A percentile compares a stretch with the other conserved stretches of the same genome.
Conservation (phyloP, 2,797 vertebrate genomes). For the Pelodytes ibericus region DNA sequence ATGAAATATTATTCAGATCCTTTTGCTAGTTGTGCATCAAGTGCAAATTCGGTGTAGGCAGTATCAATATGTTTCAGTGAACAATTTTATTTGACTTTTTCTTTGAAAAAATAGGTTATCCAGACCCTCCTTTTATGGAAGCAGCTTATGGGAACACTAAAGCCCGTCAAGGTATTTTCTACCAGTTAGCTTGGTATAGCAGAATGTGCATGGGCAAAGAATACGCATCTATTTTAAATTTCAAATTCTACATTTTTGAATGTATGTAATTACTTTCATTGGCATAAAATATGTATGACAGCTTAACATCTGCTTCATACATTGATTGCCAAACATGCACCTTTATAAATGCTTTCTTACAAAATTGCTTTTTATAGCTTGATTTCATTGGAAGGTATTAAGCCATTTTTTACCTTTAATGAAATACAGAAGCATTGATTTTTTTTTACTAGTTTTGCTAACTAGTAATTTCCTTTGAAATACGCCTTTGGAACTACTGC, state of each 20-base stretch:
- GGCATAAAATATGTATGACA: neutral
- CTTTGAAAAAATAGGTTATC: constrained; percentile 26
- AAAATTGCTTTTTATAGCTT: neutral
- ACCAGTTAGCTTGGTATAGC: constrained; percentile 1
- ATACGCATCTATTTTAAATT: too few species aligned
- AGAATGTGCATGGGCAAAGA: constrained; percentile 30
- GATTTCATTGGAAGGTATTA: constrained; percentile 17
- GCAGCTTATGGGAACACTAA: constrained; percentile 20
- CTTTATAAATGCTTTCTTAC: constrained; percentile 6
- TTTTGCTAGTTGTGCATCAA: too few species aligned
- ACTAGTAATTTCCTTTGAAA: too few species aligned
- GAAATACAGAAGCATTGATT: neutral
- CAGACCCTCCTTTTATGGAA: constrained; percentile 20
- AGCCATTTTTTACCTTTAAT: constrained; percentile 32
- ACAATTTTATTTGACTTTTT: neutral
- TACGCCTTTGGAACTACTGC: neutral
- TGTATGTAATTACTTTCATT: neutral
- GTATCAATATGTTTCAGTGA: too few species aligned
- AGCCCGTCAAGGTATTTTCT: constrained; percentile 20
- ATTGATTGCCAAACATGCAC: neutral
- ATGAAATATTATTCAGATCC: too few species aligned
- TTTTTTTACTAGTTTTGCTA: neutral
- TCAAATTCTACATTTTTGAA: too few species aligned
- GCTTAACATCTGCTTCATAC: neutral
- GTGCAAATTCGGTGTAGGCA: too few species aligned